phyloP scores from a whole-genome alignment of 2,888 invertebrate species.

The Druceiella hillmani region DNA sequence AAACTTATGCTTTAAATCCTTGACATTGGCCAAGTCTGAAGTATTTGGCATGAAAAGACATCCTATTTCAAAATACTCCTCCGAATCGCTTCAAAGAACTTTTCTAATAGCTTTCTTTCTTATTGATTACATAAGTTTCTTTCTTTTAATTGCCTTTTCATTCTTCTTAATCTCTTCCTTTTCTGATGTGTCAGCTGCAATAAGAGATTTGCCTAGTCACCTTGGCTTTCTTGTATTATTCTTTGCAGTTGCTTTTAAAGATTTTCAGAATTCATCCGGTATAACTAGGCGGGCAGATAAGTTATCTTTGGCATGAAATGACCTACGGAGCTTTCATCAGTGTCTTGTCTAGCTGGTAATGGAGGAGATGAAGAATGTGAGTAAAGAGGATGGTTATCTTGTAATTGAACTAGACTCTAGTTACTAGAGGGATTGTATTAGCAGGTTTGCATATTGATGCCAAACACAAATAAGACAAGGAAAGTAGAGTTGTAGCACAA shows the following conservation, averaged over 20 bases:
- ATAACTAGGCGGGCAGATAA: no score
- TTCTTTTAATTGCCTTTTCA: no score
- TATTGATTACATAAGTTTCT: no score
- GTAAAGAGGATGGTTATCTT: slow-evolving; percentile 6
- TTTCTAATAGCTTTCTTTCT: slow-evolving; percentile 6
- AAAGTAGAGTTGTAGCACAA: no score
- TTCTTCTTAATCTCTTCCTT: slow-evolving; percentile 6
- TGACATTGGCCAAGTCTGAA: no score
- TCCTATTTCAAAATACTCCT: no score
- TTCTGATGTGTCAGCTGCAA: slow-evolving; percentile 9
- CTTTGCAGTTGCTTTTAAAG: slow-evolving; percentile 4
- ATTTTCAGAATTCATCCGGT: not conserved
- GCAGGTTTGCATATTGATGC: no score
- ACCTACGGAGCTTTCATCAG: slow-evolving; percentile 6
- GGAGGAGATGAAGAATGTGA: slow-evolving; percentile 4
- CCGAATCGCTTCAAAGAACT: slow-evolving; percentile 10
- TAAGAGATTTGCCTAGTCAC: slow-evolving; percentile 9
- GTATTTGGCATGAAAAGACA: no score
- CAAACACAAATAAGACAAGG: no score
- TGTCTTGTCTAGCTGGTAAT: slow-evolving; percentile 7
- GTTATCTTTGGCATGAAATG: no score
- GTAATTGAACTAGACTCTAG: slow-evolving; percentile 5
- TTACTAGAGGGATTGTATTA: slow-evolving; percentile 6
- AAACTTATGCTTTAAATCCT: no score
- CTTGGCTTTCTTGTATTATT: slow-evolving; percentile 9